These are phyloP conservation scores for Steinernema feltiae DNA, from an alignment of 1,140 invertebrate species.

Conservation along the genomic window DNA sequence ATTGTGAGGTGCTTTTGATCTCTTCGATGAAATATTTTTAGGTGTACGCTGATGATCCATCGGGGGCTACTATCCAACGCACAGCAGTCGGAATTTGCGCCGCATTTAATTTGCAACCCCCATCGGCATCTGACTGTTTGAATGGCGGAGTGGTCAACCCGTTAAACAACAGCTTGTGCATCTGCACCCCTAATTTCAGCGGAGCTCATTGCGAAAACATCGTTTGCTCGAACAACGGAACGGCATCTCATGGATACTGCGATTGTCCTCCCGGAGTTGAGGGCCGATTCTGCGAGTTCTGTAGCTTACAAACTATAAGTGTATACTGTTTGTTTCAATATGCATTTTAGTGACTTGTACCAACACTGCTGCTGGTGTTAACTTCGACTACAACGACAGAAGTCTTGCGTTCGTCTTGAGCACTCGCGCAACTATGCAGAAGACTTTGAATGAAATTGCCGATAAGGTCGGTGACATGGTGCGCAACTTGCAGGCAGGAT, in stretches of 20 bases:
- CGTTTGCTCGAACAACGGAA: slow-evolving; percentile 36
- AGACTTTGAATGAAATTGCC: slow-evolving; percentile 21
- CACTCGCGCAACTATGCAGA: slow-evolving; percentile 31
- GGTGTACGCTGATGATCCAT: slow-evolving; percentile 40
- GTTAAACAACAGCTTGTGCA: slow-evolving; percentile 28
- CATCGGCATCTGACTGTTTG: slow-evolving; percentile 23
- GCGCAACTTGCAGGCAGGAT: slow-evolving; percentile 27
- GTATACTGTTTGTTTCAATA: background rate
- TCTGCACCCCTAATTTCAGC: slow-evolving; percentile 34
- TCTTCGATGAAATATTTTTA: background rate
- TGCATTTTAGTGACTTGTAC: slow-evolving; percentile 31
- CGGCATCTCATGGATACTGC: slow-evolving; percentile 22
- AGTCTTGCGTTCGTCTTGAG: slow-evolving; percentile 36
- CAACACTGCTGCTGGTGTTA: slow-evolving; percentile 12
- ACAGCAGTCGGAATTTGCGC: slow-evolving; percentile 34
- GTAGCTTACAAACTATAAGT: background rate
- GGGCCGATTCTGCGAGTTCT: slow-evolving; percentile 42
- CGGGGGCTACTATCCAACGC: slow-evolving; percentile 37
- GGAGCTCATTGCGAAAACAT: slow-evolving; percentile 34
- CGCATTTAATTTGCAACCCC: slow-evolving; percentile 6
- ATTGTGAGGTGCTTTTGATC: background rate
- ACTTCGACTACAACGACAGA: slow-evolving; percentile 19
- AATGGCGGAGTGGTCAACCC: slow-evolving; percentile 42
- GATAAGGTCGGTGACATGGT: slow-evolving; percentile 26
- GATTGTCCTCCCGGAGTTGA: slow-evolving; percentile 28